These are phyloP conservation scores for Amyelois transitella DNA, from an alignment of 1,140 invertebrate genomes.

Conservation along the genomic window DNA sequence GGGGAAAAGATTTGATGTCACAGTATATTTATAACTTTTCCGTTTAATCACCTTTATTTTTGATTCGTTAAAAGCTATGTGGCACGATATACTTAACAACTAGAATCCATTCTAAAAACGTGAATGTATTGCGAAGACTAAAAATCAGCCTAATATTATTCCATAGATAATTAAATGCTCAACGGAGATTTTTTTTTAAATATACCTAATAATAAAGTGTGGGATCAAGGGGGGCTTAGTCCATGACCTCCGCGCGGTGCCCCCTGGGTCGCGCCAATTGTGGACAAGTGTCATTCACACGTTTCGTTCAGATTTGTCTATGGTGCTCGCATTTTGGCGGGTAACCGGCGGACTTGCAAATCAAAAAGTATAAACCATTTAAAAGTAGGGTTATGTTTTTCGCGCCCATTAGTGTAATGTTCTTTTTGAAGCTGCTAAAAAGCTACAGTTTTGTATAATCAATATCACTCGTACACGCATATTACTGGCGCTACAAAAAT, in stretches of 20 bases:
- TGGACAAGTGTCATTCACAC: conserved; percentile 56
- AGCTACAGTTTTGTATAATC: too few species aligned
- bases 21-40: too few species aligned
- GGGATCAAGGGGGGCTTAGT: conserved; percentile 62
- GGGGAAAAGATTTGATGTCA: too few species aligned
- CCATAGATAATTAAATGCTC: background rate
- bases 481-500: too few species aligned
- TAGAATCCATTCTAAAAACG: background rate
- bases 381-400: too few species aligned
- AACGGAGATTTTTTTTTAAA: background rate
- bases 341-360: background rate
- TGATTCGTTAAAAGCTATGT: too few species aligned
- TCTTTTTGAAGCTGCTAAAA: too few species aligned
- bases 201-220: background rate
- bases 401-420: too few species aligned
- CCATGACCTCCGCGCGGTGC: conserved; percentile 70
- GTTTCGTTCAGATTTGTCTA: conserved; percentile 23
- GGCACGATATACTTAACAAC: background rate
- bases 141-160: background rate
- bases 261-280: conserved; percentile 69
- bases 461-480: too few species aligned
- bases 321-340: background rate
- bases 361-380: background rate
- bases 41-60: too few species aligned
- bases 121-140: background rate